Evolutionary conservation across 1,140 invertebrate genomes (phyloP).

Genomic region (Euglossa dilemma): DNA sequence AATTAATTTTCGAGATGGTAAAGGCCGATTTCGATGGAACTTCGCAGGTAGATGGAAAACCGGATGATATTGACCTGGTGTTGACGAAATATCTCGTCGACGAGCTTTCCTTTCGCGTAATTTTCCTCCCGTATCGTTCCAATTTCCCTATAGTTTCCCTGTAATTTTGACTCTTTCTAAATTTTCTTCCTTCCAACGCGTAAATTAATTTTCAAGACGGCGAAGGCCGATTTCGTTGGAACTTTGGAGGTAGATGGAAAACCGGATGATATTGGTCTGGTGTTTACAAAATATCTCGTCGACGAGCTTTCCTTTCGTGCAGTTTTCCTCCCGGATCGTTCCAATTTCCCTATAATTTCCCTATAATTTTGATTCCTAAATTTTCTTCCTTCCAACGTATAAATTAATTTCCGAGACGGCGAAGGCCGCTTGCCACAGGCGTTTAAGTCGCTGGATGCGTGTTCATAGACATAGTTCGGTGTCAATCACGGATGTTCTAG

Average conservation of each 20-base stretch:
- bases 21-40: slow-evolving; percentile 13
- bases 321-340: no score
- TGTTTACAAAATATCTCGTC: slow-evolving; percentile 10
- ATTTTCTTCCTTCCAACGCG: no score
- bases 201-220: no score
- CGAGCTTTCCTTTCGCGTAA: neutral
- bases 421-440: no score
- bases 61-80: neutral
- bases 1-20: no score
- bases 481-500: no score
- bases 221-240: neutral
- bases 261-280: neutral
- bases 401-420: no score
- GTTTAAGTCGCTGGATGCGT: no score
- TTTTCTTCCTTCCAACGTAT: no score
- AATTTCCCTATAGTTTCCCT: neutral
- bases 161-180: neutral
- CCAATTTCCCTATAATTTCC: neutral
- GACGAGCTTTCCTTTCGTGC: no score
- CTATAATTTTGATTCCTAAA: neutral
- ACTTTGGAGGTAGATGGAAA: slow-evolving; percentile 3
- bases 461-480: no score
- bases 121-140: no score
- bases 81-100: slow-evolving; percentile 5
- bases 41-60: neutral